Conservation (phyloP, 2,797 vertebrate species). For the Manis crassicaudata region DNA sequence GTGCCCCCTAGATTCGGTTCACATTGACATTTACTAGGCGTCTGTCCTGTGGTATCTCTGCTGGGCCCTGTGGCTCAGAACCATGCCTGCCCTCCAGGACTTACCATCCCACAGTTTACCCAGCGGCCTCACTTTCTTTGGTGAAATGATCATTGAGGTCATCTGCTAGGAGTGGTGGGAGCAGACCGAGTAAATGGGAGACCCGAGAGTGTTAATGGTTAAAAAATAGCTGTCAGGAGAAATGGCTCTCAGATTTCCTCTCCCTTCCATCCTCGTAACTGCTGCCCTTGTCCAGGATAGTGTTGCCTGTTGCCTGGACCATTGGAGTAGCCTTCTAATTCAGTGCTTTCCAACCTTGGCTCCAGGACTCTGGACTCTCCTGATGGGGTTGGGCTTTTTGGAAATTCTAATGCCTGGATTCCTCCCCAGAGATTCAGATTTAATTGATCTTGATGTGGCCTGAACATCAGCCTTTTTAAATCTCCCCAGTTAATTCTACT, state of each 20-base stretch:
- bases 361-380: neutral
- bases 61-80: neutral
- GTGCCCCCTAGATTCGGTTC: neutral
- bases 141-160: constrained; percentile 3
- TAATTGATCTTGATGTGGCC: neutral
- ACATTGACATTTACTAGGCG: neutral
- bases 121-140: neutral
- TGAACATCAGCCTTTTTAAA: constrained; percentile 19
- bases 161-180: neutral
- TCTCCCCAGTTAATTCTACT: neutral
- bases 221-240: neutral
- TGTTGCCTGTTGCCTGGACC: neutral
- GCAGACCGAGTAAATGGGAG: neutral
- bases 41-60: neutral
- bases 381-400: neutral
- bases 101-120: neutral
- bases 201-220: neutral
- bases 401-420: neutral
- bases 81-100: neutral
- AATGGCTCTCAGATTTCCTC: neutral
- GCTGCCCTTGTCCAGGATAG: neutral
- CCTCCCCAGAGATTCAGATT: neutral
- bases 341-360: neutral
- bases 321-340: neutral
- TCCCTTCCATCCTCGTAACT: neutral